A percentile compares a stretch with the other conserved stretches of the same genome.
Evolutionary conservation across 2,888 invertebrate genomes (phyloP).

Genomic region (Lepidochitona cinerea): DNA sequence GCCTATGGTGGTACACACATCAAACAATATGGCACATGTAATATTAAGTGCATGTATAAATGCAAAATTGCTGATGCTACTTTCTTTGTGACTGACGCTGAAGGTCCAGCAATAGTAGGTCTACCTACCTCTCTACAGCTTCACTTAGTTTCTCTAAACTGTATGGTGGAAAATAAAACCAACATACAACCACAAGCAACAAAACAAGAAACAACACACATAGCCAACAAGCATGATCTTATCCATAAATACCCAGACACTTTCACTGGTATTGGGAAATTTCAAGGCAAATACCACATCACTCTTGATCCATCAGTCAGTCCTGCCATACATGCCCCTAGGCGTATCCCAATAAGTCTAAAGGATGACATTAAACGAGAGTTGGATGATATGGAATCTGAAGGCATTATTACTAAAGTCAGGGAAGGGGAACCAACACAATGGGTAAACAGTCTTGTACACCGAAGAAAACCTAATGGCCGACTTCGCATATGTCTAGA

Average conservation of each 20-base stretch:
- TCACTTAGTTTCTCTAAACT: neutral
- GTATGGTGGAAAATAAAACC: neutral
- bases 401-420: neutral
- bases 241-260: neutral
- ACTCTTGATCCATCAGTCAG: neutral
- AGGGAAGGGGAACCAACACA: slow-evolving; percentile 13
- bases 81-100: neutral
- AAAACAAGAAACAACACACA: no score
- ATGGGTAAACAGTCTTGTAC: slow-evolving; percentile 18
- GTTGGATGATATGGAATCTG: neutral
- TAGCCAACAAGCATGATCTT: neutral
- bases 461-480: no score
- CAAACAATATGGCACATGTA: neutral
- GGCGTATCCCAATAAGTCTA: slow-evolving; percentile 3
- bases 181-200: neutral
- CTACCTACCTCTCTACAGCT: neutral
- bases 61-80: neutral
- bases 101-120: slow-evolving; percentile 5
- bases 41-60: neutral
- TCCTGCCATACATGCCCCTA: neutral
- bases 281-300: slow-evolving; percentile 4
- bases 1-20: neutral
- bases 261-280: slow-evolving; percentile 6
- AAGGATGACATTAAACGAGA: slow-evolving; percentile 5
- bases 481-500: slow-evolving; percentile 25